Conservation (phyloP, 2,797 vertebrate species). For the Myotis pilosus region DNA sequence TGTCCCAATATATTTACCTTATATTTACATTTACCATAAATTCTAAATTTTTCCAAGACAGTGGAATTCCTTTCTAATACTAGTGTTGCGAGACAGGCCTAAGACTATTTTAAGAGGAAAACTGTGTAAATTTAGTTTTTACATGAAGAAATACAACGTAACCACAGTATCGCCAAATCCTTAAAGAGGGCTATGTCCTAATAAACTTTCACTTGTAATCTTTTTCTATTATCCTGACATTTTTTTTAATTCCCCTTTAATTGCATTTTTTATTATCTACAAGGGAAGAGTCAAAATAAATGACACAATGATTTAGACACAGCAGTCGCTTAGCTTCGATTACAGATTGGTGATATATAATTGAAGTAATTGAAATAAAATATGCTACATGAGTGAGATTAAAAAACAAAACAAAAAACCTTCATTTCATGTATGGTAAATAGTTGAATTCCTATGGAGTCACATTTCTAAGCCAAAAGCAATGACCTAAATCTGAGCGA, state of each 20-base stretch:
- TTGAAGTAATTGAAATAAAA: slow-evolving; percentile 10
- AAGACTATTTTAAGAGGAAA: not conserved
- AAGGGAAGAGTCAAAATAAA: slow-evolving; percentile 47
- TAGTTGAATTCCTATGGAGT: slow-evolving; percentile 24
- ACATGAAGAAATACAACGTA: not conserved
- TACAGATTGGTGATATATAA: not conserved
- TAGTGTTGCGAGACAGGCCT: not conserved
- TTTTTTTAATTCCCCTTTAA: slow-evolving; percentile 57
- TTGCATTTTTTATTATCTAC: slow-evolving; percentile 43
- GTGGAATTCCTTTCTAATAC: not conserved
- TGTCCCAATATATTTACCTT: not conserved
- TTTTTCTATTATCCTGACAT: slow-evolving; percentile 35
- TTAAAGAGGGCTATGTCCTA: slow-evolving; percentile 5
- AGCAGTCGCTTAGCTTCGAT: not conserved
- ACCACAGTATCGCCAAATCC: not conserved
- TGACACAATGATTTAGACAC: not conserved
- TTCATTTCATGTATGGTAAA: not conserved
- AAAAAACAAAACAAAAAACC: not conserved
- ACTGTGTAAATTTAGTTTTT: not conserved
- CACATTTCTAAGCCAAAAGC: slow-evolving; percentile 61
- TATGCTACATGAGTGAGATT: not conserved
- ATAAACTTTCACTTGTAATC: not conserved
- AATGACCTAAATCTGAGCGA: slow-evolving; percentile 56
- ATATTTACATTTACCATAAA: not conserved
- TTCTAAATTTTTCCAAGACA: not conserved